phyloP scores from a whole-genome alignment of 2,113 vertebrate species.

The Physeter macrocephalus region DNA sequence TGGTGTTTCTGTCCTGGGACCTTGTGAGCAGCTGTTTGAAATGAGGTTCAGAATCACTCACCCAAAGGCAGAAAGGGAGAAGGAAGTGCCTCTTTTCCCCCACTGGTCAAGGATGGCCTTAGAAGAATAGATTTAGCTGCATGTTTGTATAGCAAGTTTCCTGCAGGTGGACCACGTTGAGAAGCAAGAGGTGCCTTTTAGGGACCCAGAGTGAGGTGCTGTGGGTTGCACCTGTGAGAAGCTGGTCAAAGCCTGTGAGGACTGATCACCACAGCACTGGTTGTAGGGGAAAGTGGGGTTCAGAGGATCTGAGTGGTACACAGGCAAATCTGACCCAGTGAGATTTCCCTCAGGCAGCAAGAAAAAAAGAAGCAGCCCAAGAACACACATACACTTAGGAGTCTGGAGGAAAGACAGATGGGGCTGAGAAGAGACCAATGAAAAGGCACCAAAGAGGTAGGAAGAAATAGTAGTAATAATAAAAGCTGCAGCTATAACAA shows the following conservation, averaged over 20 bases:
- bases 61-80: not conserved
- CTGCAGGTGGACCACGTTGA: not conserved
- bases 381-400: not conserved
- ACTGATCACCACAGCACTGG: not conserved
- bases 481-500: not conserved
- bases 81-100: not conserved
- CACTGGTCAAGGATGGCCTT: not conserved
- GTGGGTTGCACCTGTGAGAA: not conserved
- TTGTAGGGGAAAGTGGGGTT: not conserved
- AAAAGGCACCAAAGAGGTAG: not conserved
- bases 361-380: not conserved
- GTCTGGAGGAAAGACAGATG: not conserved
- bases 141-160: not conserved
- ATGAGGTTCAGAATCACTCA: not conserved
- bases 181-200: not conserved
- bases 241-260: not conserved
- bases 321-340: not conserved
- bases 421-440: not conserved
- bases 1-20: not conserved
- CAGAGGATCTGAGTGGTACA: not conserved
- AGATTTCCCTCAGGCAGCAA: not conserved
- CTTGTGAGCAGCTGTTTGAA: not conserved
- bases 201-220: not conserved
- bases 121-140: not conserved
- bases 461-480: not conserved